Evolutionary conservation across 2,797 vertebrate genomes (phyloP), one percentile per base, ranked within the genome.

Genomic region (Melanotaenia pygmaea): DNA sequence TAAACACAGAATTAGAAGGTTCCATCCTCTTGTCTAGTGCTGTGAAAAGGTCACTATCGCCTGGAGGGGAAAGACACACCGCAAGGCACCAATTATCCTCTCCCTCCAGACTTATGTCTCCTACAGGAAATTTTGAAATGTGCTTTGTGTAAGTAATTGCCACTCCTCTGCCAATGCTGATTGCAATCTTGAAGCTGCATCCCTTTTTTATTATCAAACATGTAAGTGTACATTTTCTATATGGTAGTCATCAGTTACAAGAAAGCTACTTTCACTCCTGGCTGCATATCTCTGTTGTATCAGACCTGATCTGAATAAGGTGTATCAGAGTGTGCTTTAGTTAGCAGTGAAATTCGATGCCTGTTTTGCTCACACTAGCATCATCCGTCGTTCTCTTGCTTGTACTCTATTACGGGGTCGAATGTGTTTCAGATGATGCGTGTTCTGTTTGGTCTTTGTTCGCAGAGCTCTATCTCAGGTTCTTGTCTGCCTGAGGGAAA

Each of bases 371-470:
- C 86, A 71, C 72, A 82, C 80, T 74, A 73, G 84, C 88, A 83
- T 81, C 88, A 83, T 81, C 81, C 74, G 65, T 80, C 59, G 61
- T 89, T 80, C 76, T 70, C 78, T 80, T 82, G 67, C 86, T 85
- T 89, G 86, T 93, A 75, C 83, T 86, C 87, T 81, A 89, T 92
- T 89, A 92, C 89, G 80, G 88, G 90, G 90, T 91, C 63, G 80
- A 91, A 87, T 87, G 84, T 91, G 90, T 89, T 90, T 92, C 86
- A 91, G 86, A 88, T 90, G 86, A 92, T 89, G 83, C 83, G 50
- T 87, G 86, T 80, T 91, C 83, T 76, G 80, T 85, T 87, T 84
- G 89, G 81, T 92, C 90, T 94, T 93, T 95, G 93, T 94, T 93
- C 74, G 60, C 79, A 28, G 57, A 74, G 86, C 90, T 89, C 80